Base-by-base conservation (phyloP, 1,140 invertebrate genomes). In the Drosophila ficusphila region DNA sequence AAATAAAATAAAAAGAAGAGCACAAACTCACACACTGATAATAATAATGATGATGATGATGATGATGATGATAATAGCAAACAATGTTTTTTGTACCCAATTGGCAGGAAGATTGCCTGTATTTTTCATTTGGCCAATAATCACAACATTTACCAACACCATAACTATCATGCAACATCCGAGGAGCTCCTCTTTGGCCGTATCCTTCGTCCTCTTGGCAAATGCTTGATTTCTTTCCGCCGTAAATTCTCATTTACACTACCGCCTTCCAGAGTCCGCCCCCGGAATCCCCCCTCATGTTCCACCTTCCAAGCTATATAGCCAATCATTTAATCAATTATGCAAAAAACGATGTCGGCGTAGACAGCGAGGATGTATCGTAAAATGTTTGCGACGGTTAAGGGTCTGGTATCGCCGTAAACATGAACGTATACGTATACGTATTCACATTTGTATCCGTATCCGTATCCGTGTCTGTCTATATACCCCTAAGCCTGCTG, bases 301-400 rank as follows among this genome's bases (percentile, higher is more conserved):
- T 51, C 56, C 42, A 46, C 76, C 39, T 19, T 42, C 36, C 76
- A 53, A 71, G 76, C 39, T 85, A 76, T 76, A 85, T 76, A 71
- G 72, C 76, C 81, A 86, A 76, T 79, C 81, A 85, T 85, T 85
- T 85, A 85, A 85, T 85, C 79, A 85, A 85, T 85, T 85, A 85
- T 85, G 79, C 79, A 85, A 85, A 85, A 85, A 85, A 76, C 76
- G 72, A 86, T 79, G 79, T 73, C 81, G 72, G 74, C 70, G 70
- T 69, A 46, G 53, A 76, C 67, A 67, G 68, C 68, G 60, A 79
- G 65, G 81, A 79, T 81, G 81, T 86, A 86, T 79, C 76, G 79
- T 85, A 73, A 79, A 86, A 73, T 86, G 79, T 86, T 79, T 74
- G 44, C 73, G 46, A 79, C 81, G 64, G 46, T 48, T 74, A 79